Percentiles rank a stretch among this genome's conserved stretches.
These are phyloP conservation scores for Montipora cactus DNA, from an alignment of 64 coral and sea anemone genomes.

Conservation along the genomic window DNA sequence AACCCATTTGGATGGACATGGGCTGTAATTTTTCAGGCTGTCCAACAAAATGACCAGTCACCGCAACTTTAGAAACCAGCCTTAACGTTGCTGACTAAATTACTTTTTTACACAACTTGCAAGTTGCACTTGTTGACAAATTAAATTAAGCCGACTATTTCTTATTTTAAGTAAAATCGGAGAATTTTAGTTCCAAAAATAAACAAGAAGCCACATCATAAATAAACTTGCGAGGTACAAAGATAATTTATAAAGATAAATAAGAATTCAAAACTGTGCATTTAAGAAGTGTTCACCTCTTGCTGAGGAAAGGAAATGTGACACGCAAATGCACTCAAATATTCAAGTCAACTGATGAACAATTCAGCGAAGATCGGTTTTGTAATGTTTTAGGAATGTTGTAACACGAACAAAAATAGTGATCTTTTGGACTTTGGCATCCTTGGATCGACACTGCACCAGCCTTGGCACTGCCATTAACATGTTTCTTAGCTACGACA, in stretches of 20 bases:
- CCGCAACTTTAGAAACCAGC: too few species aligned
- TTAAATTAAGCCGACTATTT: too few species aligned
- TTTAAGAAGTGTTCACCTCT: not conserved
- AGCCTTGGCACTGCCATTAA: not conserved
- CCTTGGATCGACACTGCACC: not conserved
- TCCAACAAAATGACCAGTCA: too few species aligned
- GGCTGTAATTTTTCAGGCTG: too few species aligned
- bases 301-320: not conserved
- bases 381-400: conserved; percentile 26
- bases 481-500: not conserved
- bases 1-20: too few species aligned
- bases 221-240: not conserved
- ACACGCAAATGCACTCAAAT: not conserved
- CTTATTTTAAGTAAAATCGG: too few species aligned
- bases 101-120: too few species aligned
- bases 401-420: conserved; percentile 35
- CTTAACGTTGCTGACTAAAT: too few species aligned
- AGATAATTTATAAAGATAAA: too few species aligned
- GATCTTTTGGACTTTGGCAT: conserved; percentile 47
- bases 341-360: not conserved
- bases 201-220: not conserved
- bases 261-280: too few species aligned
- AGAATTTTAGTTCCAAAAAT: not conserved
- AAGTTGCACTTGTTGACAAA: too few species aligned
- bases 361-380: not conserved